These are phyloP conservation scores for Pheosia tremula DNA, from an alignment of 2,888 invertebrate species.

Conservation along the genomic window DNA sequence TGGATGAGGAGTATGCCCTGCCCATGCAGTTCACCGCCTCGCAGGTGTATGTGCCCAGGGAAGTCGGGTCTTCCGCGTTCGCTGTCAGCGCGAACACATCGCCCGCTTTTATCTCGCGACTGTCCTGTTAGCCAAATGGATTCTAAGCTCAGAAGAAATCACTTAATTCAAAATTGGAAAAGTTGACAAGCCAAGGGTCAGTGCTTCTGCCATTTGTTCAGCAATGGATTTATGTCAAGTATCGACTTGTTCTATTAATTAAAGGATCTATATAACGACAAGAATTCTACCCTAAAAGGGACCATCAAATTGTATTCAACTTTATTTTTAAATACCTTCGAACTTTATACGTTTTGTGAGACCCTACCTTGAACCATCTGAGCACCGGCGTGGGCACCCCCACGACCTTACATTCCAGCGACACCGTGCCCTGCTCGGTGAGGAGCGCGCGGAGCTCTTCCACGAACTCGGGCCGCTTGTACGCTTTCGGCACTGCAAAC, in stretches of 20 bases:
- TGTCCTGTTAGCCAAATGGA: slow-evolving; percentile 85
- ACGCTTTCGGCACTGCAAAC: slow-evolving; percentile 91
- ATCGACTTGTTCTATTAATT: no score
- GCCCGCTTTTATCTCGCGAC: slow-evolving; percentile 94
- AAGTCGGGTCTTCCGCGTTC: slow-evolving; percentile 93
- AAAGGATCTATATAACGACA: no score
- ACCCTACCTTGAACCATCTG: slow-evolving; percentile 83
- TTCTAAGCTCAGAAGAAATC: no score
- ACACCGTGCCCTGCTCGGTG: slow-evolving; percentile 95
- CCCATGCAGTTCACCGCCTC: slow-evolving; percentile 96
- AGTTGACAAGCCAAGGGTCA: no score
- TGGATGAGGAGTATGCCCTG: slow-evolving; percentile 91
- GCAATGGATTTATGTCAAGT: no score
- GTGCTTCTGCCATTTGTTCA: no score
- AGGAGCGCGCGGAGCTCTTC: slow-evolving; percentile 92
- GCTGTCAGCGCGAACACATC: slow-evolving; percentile 95
- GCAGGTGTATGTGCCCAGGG: slow-evolving; percentile 94
- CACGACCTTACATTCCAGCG: slow-evolving; percentile 95
- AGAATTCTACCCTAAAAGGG: no score
- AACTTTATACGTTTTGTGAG: no score
- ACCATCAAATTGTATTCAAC: no score
- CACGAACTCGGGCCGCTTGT: slow-evolving; percentile 94
- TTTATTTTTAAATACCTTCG: no score
- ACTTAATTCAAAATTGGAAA: no score
- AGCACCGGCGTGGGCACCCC: slow-evolving; percentile 94